Percentiles rank a stretch among this genome's conserved stretches.
Conservation (phyloP, 2,797 vertebrate genomes). For the Amniataba percoides region DNA sequence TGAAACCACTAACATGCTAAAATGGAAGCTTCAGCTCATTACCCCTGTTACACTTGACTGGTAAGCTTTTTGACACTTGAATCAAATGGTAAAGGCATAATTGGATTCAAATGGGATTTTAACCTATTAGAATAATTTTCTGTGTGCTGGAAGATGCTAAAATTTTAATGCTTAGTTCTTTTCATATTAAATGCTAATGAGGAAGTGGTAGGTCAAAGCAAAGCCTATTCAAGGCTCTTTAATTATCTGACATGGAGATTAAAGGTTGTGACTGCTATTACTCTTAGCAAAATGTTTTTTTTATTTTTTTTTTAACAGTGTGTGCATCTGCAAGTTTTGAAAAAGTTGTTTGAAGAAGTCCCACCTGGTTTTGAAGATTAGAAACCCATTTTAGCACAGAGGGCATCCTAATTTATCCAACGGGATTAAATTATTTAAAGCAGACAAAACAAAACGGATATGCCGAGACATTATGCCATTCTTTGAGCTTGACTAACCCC, state of each 20-base stretch:
- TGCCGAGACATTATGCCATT: background rate
- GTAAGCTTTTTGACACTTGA: constrained; percentile 59
- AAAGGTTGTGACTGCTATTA: constrained; percentile 59
- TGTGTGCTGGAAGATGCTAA: constrained; percentile 60
- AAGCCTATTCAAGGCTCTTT: constrained; percentile 39
- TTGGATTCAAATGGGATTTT: constrained; percentile 79
- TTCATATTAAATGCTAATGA: constrained; percentile 65
- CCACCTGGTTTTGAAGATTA: constrained; percentile 26
- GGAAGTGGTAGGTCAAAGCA: constrained; percentile 55
- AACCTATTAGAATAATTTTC: constrained; percentile 73
- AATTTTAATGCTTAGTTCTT: constrained; percentile 54
- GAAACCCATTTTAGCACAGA: background rate
- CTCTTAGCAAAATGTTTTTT: constrained; percentile 14
- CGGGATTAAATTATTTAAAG: constrained; percentile 35
- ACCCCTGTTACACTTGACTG: constrained; percentile 68
- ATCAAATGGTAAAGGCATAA: constrained; percentile 66
- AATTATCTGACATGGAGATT: constrained; percentile 49
- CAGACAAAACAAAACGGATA: constrained; percentile 19
- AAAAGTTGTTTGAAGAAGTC: constrained; percentile 14
- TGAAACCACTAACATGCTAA: constrained; percentile 59
- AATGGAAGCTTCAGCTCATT: constrained; percentile 68
- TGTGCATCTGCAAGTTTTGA: constrained; percentile 20
- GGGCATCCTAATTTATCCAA: constrained; percentile 26
- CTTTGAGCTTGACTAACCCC: background rate
- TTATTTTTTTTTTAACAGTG: background rate